Percentiles rank a stretch among this genome's conserved stretches.
Evolutionary conservation across 2,797 vertebrate genomes (phyloP).

Genomic region (Typhlichthys subterraneus): DNA sequence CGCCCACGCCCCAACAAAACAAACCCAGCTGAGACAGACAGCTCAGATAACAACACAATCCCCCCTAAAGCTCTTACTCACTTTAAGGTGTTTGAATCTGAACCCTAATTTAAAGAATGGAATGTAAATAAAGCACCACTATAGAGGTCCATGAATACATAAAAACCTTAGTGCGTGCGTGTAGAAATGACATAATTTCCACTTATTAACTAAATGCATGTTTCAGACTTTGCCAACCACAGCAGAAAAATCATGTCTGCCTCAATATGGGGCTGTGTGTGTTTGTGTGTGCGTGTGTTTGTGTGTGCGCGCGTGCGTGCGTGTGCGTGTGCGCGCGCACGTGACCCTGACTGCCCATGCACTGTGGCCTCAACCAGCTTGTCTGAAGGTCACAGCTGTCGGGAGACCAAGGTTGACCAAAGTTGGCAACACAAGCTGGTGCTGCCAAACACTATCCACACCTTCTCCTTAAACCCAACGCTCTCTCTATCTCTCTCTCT

Average conservation of each 20-base stretch:
- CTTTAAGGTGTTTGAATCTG: background rate
- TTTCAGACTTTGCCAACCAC: slow-evolving; percentile 13
- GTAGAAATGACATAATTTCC: background rate
- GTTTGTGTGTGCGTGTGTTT: background rate
- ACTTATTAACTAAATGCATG: background rate
- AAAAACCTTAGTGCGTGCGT: slow-evolving; percentile 22
- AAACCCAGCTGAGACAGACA: slow-evolving; percentile 34
- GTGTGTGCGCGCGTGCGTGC: slow-evolving; percentile 3
- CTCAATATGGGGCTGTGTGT: slow-evolving; percentile 22
- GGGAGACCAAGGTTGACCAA: slow-evolving; percentile 42
- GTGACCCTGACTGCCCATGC: slow-evolving; percentile 25
- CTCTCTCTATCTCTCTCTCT: slow-evolving; percentile 4
- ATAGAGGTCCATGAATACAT: too few relatives aligned
- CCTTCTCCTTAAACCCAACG: slow-evolving; percentile 57
- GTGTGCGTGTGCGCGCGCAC: background rate
- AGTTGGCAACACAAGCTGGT: slow-evolving; percentile 61
- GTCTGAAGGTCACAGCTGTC: slow-evolving; percentile 65
- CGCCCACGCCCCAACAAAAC: slow-evolving; percentile 3
- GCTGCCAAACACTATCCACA: slow-evolving; percentile 34
- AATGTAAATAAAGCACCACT: too few relatives aligned
- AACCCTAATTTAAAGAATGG: too few relatives aligned
- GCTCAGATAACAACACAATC: background rate
- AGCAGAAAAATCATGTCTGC: slow-evolving; percentile 52
- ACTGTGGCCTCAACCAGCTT: slow-evolving; percentile 21
- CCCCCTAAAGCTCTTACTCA: slow-evolving; percentile 11